phyloP scores from a whole-genome alignment of 2,888 invertebrate species.

The Leucophenga montana region DNA sequence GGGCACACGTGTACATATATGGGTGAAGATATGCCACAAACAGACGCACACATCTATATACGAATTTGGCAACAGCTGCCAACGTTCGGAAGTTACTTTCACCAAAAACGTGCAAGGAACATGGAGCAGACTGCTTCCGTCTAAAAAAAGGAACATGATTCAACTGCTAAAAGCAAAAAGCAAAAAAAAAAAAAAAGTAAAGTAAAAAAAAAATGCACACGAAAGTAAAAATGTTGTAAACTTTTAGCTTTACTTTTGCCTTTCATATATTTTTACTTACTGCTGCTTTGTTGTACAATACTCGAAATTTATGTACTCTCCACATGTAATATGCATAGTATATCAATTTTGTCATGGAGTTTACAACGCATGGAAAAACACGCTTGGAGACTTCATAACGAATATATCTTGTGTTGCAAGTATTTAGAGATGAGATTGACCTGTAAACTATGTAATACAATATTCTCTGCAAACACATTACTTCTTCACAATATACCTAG shows the following conservation, averaged over 20 bases:
- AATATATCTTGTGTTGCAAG: no score
- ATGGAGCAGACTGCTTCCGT: neutral
- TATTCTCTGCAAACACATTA: no score
- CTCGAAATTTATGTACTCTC: no score
- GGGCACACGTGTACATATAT: neutral
- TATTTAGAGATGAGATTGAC: no score
- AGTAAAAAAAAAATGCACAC: constrained; percentile 23
- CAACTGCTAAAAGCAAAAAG: constrained; percentile 23
- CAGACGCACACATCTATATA: neutral
- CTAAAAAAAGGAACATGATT: neutral
- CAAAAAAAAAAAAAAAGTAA: constrained; percentile 14
- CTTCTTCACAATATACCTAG: no score
- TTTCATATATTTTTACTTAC: constrained; percentile 29
- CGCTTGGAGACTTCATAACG: no score
- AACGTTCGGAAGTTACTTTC: neutral
- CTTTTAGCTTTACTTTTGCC: constrained; percentile 35
- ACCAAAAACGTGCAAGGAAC: neutral
- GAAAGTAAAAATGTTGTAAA: constrained; percentile 36
- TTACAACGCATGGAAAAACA: no score
- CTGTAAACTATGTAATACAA: no score
- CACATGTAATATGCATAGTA: no score
- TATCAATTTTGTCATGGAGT: no score
- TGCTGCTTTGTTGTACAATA: no score
- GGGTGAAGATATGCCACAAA: neutral
- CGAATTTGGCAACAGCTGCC: constrained; percentile 9